Conservation (phyloP, 2,797 vertebrate genomes). For the Steatocranus sp. region DNA sequence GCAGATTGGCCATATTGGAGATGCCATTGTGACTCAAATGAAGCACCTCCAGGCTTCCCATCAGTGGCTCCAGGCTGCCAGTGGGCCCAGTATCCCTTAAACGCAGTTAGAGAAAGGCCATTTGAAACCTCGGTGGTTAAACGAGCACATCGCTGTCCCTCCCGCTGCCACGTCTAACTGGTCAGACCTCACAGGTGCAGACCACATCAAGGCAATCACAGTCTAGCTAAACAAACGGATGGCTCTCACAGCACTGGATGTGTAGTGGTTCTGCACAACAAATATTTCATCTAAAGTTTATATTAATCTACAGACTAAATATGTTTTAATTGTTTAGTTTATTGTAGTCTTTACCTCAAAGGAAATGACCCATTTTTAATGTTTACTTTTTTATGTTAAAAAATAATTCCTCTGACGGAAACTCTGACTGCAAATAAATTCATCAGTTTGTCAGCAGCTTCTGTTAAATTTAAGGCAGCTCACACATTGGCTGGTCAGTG, state of each 20-base stretch:
- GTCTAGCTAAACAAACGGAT: slow-evolving; percentile 17
- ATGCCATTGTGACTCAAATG: slow-evolving; percentile 89
- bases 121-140: slow-evolving; percentile 42
- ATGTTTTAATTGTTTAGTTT: neutral
- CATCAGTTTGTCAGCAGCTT: neutral
- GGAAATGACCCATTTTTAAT: neutral
- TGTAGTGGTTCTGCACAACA: neutral
- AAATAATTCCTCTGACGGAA: neutral
- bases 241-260: neutral
- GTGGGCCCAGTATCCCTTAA: slow-evolving; percentile 69
- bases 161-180: slow-evolving; percentile 46
- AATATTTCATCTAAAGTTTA: neutral
- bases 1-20: slow-evolving; percentile 82
- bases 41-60: slow-evolving; percentile 88
- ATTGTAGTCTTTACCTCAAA: neutral
- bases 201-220: slow-evolving; percentile 32
- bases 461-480: neutral
- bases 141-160: slow-evolving; percentile 43
- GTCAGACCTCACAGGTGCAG: slow-evolving; percentile 51
- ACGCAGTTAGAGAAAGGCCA: slow-evolving; percentile 54
- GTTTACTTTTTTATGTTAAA: neutral
- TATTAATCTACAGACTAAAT: neutral
- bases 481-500: slow-evolving; percentile 31
- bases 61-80: slow-evolving; percentile 80
- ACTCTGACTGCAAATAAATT: neutral